Evolutionary conservation across 2,888 invertebrate genomes (phyloP), one percentile per base, ranked within the genome.

Genomic region (Nomada ruficornis): DNA sequence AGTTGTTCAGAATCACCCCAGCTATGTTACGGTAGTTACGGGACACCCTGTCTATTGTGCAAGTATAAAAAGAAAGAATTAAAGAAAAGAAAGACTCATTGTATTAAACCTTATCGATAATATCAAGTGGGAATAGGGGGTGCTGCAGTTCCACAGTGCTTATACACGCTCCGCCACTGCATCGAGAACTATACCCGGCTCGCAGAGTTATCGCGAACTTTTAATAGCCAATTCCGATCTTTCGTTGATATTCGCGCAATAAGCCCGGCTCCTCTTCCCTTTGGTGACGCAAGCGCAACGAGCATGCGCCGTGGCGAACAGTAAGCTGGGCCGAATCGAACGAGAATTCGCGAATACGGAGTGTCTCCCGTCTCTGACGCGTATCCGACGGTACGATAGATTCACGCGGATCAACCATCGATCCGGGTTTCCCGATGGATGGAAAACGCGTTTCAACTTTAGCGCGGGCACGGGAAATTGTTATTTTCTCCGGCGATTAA

Each of bases 191-290:
- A 7, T 29, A 29, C 7, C 69, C 82, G 36, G 23, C 54, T 64
- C 72, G 72, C 59, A 73, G 82, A 82, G 83, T 82, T 83, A 73
- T 77, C 71, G 72, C 60, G 50, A 83, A 83, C 69, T 83, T 83
- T 83, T 83, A 83, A 83, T 83, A 83, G 82, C 69, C 82, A 83
- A 83, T 83, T 82, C 73, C 82, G 83, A 83, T 83, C 82, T 83
- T 77, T 70, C 77, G 82, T 82, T 83, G 82, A 83, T 83, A 83
- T 77, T 77, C 72, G 65, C 69, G 70, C 57, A 60, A 77, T 71
- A 77, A 77, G 81, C 59, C 77, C 18, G 18, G 20, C 13, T 20
- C 60, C 57, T 9, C 55, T 18, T 54, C 7, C 20, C n/a, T 50
- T 18, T 42, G 23, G 23, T 60, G 64, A 67, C 67, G 67, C 67